Conservation (phyloP, 53 echinoderm and acorn worm species). For the Glandiceps talaboti region DNA sequence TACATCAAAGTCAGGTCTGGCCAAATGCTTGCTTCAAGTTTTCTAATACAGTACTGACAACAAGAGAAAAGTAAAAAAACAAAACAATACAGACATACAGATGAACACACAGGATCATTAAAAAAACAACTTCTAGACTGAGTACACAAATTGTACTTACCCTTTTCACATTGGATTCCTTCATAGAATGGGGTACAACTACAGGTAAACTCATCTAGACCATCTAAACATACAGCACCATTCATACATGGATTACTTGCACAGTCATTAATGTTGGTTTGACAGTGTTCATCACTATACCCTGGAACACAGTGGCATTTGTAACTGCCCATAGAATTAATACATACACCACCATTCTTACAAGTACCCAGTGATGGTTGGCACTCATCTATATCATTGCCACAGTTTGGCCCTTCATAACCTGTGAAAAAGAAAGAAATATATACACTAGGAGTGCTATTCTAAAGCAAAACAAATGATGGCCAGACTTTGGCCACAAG, state of each 20-base stretch:
- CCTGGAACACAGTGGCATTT: slow-evolving; percentile 7
- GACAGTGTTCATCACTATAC: not conserved
- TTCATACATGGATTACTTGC: slow-evolving; percentile 1
- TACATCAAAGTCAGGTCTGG: too few species aligned
- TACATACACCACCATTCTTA: slow-evolving; percentile 10
- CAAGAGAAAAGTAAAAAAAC: too few species aligned
- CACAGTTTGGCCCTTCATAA: not conserved
- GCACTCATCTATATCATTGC: slow-evolving; percentile 24
- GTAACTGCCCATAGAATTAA: slow-evolving; percentile 8
- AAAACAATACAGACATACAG: too few species aligned
- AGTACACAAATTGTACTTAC: not conserved
- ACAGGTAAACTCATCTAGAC: slow-evolving; percentile 1
- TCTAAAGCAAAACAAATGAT: too few species aligned
- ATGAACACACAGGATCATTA: too few species aligned
- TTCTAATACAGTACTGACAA: too few species aligned
- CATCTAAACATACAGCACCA: slow-evolving; percentile 5
- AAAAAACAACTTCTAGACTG: too few species aligned
- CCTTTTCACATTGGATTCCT: slow-evolving; percentile 10
- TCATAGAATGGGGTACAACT: not conserved
- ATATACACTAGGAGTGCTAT: too few species aligned
- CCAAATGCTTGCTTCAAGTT: too few species aligned
- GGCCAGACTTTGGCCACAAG: too few species aligned
- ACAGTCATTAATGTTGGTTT: slow-evolving; percentile 15
- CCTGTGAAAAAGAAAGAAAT: too few species aligned
- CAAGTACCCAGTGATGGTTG: slow-evolving; percentile 1